Conservation (phyloP, 2,113 vertebrate genomes). For the Phaetusa simplex region DNA sequence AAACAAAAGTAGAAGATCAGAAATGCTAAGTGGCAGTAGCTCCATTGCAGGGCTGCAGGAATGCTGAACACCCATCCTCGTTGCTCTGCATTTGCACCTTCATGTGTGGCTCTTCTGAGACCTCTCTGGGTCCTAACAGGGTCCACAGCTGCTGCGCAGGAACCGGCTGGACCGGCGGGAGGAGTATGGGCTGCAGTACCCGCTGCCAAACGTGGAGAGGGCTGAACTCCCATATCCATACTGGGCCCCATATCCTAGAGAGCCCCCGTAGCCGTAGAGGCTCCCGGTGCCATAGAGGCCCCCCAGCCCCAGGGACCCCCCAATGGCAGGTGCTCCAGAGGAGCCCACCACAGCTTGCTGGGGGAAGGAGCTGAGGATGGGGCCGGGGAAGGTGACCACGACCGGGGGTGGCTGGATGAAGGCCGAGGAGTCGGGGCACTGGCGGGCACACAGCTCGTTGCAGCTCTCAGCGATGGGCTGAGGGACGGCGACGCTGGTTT, state of each 20-base stretch:
- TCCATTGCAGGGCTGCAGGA: not conserved
- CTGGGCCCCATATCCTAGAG: not conserved
- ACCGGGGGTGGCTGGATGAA: not conserved
- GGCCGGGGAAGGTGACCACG: not conserved
- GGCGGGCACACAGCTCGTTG: not conserved
- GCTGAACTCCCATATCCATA: not conserved
- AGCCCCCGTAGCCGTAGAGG: not conserved
- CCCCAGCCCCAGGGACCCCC: not conserved
- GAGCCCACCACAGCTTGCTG: slow-evolving; percentile 35
- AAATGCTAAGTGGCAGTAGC: not conserved
- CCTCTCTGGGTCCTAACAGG: not conserved
- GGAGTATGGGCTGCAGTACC: not conserved
- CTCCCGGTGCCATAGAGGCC: accelerated
- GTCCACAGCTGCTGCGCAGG: not conserved
- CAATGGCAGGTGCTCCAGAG: not conserved
- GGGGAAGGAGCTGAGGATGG: slow-evolving; percentile 58
- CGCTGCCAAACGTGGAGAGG: not conserved
- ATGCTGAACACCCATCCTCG: accelerated
- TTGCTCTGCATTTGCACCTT: not conserved
- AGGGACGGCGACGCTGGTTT: not conserved
- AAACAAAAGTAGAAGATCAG: not conserved
- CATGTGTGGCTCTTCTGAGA: not conserved
- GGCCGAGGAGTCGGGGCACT: not conserved
- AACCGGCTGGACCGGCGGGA: not conserved
- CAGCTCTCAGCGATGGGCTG: slow-evolving; percentile 43